A percentile compares a stretch with the other conserved stretches of the same genome.
Conservation (phyloP, 2,888 invertebrate genomes). For the Julus scanicus region DNA sequence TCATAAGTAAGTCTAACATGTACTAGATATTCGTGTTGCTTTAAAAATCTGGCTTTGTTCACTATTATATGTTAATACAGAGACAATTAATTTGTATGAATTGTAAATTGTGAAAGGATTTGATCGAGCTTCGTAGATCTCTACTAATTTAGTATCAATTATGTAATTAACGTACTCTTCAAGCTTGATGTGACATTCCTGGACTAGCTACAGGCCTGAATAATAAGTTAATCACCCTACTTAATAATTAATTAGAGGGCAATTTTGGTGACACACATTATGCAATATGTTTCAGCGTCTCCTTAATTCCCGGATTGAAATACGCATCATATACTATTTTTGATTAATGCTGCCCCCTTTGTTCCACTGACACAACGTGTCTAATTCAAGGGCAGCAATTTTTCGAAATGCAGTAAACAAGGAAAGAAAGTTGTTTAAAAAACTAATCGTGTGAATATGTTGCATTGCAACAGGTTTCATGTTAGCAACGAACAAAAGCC, state of each 20-base stretch:
- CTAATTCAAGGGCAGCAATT: constrained; percentile 17
- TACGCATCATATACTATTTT: neutral
- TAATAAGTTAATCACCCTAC: neutral
- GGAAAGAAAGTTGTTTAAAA: neutral
- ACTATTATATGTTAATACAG: too few species aligned
- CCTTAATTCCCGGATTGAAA: neutral
- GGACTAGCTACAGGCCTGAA: neutral
- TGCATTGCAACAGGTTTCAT: neutral
- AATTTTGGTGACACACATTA: neutral
- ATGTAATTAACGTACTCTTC: neutral
- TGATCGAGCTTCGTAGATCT: neutral
- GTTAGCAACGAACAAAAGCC: neutral
- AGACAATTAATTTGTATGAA: neutral
- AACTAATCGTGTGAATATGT: neutral
- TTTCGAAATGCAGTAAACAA: constrained; percentile 6
- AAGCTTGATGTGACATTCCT: neutral
- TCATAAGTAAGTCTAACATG: too few species aligned
- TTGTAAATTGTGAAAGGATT: neutral
- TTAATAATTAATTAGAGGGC: neutral
- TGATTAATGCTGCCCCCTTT: neutral
- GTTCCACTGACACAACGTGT: constrained; percentile 15
- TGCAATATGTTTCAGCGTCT: neutral
- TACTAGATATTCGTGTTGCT: too few species aligned
- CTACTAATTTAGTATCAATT: neutral
- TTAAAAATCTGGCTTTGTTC: too few species aligned